These are phyloP conservation scores for Pomatostomus ruficeps DNA, from an alignment of 2,113 vertebrate genomes.

Conservation along the genomic window DNA sequence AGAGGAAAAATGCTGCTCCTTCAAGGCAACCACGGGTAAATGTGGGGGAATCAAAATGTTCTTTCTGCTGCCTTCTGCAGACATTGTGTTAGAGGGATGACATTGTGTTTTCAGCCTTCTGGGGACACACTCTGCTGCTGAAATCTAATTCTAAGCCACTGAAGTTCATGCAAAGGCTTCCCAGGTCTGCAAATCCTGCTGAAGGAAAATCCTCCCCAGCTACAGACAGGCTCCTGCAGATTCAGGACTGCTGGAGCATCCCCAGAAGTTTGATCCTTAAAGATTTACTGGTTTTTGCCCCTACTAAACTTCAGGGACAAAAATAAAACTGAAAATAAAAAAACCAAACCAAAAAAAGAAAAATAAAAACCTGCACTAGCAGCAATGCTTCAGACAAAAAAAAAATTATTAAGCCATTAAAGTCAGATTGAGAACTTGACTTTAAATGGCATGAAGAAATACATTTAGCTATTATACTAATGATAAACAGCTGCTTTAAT, in stretches of 20 bases:
- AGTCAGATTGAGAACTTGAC: background rate
- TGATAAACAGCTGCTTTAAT: background rate
- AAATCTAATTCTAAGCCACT: background rate
- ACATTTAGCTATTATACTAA: background rate
- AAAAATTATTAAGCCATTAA: background rate
- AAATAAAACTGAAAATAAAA: background rate
- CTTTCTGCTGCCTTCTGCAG: background rate
- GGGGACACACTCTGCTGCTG: background rate
- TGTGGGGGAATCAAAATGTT: background rate
- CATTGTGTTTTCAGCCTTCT: background rate
- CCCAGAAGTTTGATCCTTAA: background rate
- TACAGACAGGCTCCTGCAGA: background rate
- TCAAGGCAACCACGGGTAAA: background rate
- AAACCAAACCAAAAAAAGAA: background rate
- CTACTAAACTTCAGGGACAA: background rate
- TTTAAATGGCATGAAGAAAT: background rate
- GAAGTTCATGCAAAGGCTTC: background rate
- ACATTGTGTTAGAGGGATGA: background rate
- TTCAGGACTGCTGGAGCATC: background rate
- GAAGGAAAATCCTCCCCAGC: background rate
- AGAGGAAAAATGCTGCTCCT: background rate
- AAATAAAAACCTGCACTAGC: background rate
- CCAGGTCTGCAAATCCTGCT: background rate
- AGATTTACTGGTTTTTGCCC: background rate
- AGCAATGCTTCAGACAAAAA: background rate